Evolutionary conservation across 2,113 vertebrate genomes (phyloP), one percentile per base, ranked within the genome.

Genomic region (Lynx canadensis): DNA sequence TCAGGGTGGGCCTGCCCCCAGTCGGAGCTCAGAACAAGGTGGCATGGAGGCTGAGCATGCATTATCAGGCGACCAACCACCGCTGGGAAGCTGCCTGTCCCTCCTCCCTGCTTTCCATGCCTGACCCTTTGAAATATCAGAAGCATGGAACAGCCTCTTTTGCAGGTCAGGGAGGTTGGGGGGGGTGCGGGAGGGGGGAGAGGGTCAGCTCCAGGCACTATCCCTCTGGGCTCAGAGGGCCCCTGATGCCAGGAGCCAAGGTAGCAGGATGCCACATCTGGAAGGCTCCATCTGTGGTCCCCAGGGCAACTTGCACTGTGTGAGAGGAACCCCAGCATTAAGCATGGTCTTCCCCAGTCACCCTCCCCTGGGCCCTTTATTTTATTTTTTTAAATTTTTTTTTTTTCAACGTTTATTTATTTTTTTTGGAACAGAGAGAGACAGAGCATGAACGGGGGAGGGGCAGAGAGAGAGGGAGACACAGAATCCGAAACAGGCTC

Each of bases 131-230:
- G 66, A 84, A 73, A 95, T 36, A 50, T 38, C 1, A 0, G 45
- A 79, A n/a, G 13, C 29, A 3, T 2, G 31, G 8, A 89, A 31
- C 3, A 10, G 41, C 21, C 7, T 31, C 4, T 13, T 84, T 48
- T 12, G 9, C 38, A 45, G 45, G 45, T 45, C 45, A 9, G 45
- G 45, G 45, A 8, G 45, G 45, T 1, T 45, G 7, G 45, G 45
- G 7, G 71, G 7, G 11, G 71, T 19, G 27, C 4, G 0, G 7
- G 38, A 1, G 45, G 45, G 1, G 45, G 45, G 41, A 7, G 7
- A 45, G 12, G 25, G 55, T 45, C 29, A 3, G n/a, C 19, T 18
- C 31, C 80, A 76, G 48, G 48, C 21, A 33, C 36, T 33, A 25
- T 4, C 27, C n/a, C 25, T 86, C 57, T 18, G 27, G 18, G 63